Evolutionary conservation across 1,140 invertebrate genomes (phyloP).

Genomic region (Cotesia glomerata): DNA sequence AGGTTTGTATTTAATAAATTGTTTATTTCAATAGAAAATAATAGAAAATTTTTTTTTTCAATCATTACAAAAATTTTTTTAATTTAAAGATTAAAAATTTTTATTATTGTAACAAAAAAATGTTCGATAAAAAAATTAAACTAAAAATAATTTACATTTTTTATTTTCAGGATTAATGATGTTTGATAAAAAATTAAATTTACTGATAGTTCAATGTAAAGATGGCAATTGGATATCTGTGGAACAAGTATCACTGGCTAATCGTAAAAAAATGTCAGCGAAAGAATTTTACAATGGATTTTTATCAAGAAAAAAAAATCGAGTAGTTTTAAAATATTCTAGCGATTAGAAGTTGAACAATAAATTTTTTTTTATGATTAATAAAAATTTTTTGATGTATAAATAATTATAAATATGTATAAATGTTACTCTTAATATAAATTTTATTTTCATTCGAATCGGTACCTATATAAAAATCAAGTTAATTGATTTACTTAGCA

Average conservation of each 20-base stretch:
- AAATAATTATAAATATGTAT: not conserved
- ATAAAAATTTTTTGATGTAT: constrained; percentile 2
- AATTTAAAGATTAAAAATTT: too few relatives aligned
- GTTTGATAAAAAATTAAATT: constrained; percentile 63
- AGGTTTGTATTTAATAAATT: constrained; percentile 33
- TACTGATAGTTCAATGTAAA: constrained; percentile 67
- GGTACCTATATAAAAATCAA: too few relatives aligned
- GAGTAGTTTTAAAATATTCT: constrained; percentile 32
- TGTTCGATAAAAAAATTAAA: constrained; percentile 18
- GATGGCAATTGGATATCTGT: constrained; percentile 67
- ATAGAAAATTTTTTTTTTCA: too few relatives aligned
- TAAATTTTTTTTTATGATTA: constrained; percentile 16
- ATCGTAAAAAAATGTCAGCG: constrained; percentile 68
- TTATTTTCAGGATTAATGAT: constrained; percentile 58
- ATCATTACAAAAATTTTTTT: too few relatives aligned
- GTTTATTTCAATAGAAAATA: not conserved
- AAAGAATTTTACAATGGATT: constrained; percentile 75
- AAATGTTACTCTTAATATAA: not conserved
- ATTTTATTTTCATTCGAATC: not conserved
- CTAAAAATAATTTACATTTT: constrained; percentile 16
- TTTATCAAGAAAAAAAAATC: constrained; percentile 60
- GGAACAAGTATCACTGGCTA: constrained; percentile 65
- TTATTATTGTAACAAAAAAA: too few relatives aligned
- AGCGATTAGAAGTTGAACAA: not conserved
- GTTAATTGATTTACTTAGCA: too few relatives aligned